Base-by-base conservation (phyloP, 2,113 vertebrate species). In the Cynocephalus volans region DNA sequence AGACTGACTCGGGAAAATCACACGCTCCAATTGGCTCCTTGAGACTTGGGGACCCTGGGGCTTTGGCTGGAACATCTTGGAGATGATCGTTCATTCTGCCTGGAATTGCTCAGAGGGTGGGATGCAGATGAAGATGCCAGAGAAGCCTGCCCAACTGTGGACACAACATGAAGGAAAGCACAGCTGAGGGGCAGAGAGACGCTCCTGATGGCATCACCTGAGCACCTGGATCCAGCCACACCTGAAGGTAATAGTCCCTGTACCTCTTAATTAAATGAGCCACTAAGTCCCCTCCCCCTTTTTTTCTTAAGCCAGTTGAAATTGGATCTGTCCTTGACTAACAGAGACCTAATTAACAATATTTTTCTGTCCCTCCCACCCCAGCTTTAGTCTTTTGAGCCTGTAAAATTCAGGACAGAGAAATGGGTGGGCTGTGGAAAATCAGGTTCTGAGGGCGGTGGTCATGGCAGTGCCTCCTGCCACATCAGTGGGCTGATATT, bases 71-170 rank as follows among this genome's bases (percentile, higher is more conserved):
- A 41, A 41, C 41, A 41, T 41, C 41, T 4, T 41, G 41, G 41
- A 41, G 41, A 41, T 3, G 41, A 41, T 41, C 41, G 41, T 41
- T 41, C 41, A 65, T 10, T 3, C 9, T 26, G 24, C 64, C 24
- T 65, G 26, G 64, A 26, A 26, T 10, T 65, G 24, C 64, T 31
- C 28, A n/a, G 52, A 1, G 8, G 15, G 31, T 12, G 76, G 21
- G 52, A 56, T 14, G 52, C 77, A n/a, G 12, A 36, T 80, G 19
- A n/a, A n/a, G 33, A 23, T 36, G 33, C 52, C 19, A 80, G 52
- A 52, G 77, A 33, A 31, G 10, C 28, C 52, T 8, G 21, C 11
- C 19, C 0, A 1, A 5, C 48, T 0, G 1, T 26, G 17, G 10
- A 21, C 54, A 26, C 36, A 45, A 10, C 21, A 19, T 5, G 33